Conservation (phyloP, 2,113 vertebrate species). For the Proteles cristata region DNA sequence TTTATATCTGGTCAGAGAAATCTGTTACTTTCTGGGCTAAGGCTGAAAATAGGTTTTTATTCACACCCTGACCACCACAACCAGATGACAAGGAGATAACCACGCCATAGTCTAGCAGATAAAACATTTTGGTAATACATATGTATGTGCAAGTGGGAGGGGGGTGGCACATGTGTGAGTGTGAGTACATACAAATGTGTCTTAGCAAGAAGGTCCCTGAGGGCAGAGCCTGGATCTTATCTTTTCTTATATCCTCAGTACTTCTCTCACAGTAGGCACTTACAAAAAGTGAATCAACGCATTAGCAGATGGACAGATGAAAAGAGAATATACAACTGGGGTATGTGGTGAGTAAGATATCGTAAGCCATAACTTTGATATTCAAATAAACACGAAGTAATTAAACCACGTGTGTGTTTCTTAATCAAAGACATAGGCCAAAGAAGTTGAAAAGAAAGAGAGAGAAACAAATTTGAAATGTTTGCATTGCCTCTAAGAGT, state of each 20-base stretch:
- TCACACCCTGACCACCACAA: background rate
- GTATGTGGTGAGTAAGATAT: background rate
- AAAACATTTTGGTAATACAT: background rate
- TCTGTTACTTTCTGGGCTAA: background rate
- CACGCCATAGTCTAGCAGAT: background rate
- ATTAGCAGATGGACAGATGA: background rate
- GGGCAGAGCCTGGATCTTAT: background rate
- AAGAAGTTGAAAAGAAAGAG: background rate
- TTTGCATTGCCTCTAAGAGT: background rate
- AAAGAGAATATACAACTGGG: background rate
- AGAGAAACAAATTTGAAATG: background rate
- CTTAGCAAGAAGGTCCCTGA: background rate
- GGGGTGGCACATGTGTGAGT: background rate
- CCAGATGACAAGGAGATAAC: background rate
- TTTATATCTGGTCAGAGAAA: conserved; percentile 16
- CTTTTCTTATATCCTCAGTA: background rate
- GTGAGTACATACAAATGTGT: background rate
- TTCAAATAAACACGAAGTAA: background rate
- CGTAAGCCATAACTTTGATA: background rate
- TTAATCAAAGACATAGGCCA: background rate
- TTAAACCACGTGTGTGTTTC: conserved; percentile 25
- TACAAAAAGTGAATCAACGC: background rate
- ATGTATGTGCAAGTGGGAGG: background rate
- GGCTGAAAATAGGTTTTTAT: background rate
- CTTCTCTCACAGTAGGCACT: background rate